Evolutionary conservation across 2,113 vertebrate genomes (phyloP).

Genomic region (Paramormyrops kingsleyae): DNA sequence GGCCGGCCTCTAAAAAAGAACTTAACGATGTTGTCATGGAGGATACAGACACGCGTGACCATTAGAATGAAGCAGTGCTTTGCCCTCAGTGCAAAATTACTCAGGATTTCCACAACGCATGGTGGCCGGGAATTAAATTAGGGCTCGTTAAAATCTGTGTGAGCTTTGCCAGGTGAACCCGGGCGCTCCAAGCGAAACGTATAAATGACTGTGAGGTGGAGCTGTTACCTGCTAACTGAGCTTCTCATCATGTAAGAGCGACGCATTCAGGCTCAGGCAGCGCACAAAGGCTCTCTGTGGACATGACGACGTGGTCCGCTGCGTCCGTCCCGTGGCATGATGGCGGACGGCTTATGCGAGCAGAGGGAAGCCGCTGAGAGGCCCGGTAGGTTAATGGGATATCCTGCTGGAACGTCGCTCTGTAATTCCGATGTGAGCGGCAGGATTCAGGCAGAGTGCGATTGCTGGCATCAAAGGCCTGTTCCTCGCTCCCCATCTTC

Average conservation of each 20-base stretch:
- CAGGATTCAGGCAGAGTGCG: not conserved
- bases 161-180: not conserved
- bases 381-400: not conserved
- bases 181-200: not conserved
- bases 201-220: not conserved
- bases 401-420: not conserved
- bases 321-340: not conserved
- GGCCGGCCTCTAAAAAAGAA: constrained; percentile 14
- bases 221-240: not conserved
- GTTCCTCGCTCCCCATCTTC: not conserved
- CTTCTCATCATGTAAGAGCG: not conserved
- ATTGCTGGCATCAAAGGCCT: not conserved
- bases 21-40: constrained; percentile 21
- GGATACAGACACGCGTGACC: not conserved
- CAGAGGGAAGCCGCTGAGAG: not conserved
- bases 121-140: not conserved
- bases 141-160: not conserved
- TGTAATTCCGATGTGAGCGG: not conserved
- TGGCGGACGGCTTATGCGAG: not conserved
- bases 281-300: not conserved
- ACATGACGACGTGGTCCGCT: not conserved
- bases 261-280: not conserved
- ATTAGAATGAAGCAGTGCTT: not conserved
- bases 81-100: not conserved
- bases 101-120: not conserved